Conservation (phyloP, 2,113 vertebrate species). For the Steatornis caripensis region DNA sequence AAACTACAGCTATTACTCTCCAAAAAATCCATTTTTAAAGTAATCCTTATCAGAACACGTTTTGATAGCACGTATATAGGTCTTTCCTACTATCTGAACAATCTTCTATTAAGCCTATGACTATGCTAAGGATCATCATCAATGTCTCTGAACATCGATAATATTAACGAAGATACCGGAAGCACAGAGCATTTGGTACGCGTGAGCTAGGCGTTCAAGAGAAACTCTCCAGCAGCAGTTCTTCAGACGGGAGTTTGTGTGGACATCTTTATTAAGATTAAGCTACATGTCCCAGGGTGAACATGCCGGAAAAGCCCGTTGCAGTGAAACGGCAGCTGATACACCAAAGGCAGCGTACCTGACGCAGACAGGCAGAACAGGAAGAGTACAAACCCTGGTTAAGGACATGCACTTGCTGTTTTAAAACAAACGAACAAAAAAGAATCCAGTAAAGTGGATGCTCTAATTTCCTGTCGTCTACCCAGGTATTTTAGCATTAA, state of each 20-base stretch:
- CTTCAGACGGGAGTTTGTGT: not conserved
- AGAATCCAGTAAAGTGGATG: not conserved
- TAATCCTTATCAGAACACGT: not conserved
- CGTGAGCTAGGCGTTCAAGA: not conserved
- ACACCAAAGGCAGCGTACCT: not conserved
- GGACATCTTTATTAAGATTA: not conserved
- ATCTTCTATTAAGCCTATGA: not conserved
- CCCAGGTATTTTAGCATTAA: not conserved
- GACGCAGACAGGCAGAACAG: not conserved
- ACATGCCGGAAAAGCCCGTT: not conserved
- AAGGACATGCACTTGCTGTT: not conserved
- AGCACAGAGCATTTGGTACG: not conserved
- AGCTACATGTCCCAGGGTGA: not conserved
- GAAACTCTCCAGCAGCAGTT: not conserved
- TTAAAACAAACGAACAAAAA: not conserved
- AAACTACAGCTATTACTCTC: not conserved
- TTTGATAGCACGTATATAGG: not conserved
- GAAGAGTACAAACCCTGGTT: accelerated
- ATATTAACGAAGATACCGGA: not conserved
- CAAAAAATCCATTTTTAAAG: not conserved
- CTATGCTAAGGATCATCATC: not conserved
- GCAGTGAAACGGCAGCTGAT: accelerated
- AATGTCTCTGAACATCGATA: not conserved
- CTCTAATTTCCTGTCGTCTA: not conserved
- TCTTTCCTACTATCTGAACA: not conserved